Conservation (phyloP, 2,888 invertebrate genomes). For the Epistrophella euchroma region DNA sequence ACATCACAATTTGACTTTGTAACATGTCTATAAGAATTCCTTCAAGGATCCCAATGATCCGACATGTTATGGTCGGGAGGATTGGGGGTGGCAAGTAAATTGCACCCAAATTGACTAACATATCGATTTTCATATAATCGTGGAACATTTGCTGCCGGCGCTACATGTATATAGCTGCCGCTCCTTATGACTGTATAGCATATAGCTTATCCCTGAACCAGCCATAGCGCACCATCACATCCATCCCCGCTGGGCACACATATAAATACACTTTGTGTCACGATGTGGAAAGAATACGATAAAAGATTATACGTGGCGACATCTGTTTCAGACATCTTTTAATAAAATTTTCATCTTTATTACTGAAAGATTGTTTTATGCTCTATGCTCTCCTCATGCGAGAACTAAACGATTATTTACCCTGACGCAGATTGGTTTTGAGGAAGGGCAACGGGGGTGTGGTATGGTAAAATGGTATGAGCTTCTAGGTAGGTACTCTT, state of each 20-base stretch:
- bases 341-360: constrained; percentile 85
- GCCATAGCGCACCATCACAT: constrained; percentile 46
- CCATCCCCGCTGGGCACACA: constrained; percentile 52
- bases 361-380: constrained; percentile 84
- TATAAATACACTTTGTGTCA: constrained; percentile 81
- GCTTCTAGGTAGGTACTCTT: constrained; percentile 2
- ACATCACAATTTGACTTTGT: constrained; percentile 65
- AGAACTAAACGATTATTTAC: constrained; percentile 60
- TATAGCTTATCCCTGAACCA: constrained; percentile 14
- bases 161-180: constrained; percentile 1
- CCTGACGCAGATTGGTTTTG: constrained; percentile 43
- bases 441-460: neutral
- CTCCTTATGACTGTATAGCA: constrained; percentile 8
- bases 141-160: constrained; percentile 65
- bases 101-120: constrained; percentile 76
- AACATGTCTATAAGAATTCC: constrained; percentile 69
- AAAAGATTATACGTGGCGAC: constrained; percentile 84
- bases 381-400: constrained; percentile 70
- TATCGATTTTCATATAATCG: constrained; percentile 75
- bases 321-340: constrained; percentile 85
- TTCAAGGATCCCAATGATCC: constrained; percentile 53
- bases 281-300: constrained; percentile 84
- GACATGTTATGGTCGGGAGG: neutral
- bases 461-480: constrained; percentile 17
- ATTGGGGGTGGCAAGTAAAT: constrained; percentile 50